Evolutionary conservation across 2,797 vertebrate species (phyloP).

Genomic region (Hoplostethus mediterraneus): DNA sequence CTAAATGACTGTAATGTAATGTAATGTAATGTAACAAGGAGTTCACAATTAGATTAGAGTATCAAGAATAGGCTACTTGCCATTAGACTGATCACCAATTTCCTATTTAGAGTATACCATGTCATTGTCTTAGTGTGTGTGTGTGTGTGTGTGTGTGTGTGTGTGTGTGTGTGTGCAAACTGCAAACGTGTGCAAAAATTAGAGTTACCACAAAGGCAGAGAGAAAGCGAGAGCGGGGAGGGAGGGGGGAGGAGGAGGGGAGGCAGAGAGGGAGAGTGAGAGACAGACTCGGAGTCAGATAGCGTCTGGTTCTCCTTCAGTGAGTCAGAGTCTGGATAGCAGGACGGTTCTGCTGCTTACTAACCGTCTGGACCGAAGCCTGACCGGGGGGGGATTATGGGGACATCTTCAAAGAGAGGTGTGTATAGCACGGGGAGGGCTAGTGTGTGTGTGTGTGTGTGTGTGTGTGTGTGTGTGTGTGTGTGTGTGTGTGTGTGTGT

Average conservation of each 20-base stretch:
- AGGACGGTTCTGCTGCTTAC: conserved; percentile 45
- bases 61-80: background rate
- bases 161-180: background rate
- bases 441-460: conserved; percentile 15
- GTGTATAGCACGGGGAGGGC: conserved; percentile 44
- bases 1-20: too few species aligned
- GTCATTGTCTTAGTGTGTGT: background rate
- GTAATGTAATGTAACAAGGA: too few species aligned
- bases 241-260: background rate
- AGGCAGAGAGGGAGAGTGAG: conserved; percentile 19
- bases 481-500: conserved; percentile 9
- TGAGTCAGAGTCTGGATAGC: conserved; percentile 62
- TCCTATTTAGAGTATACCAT: too few species aligned
- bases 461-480: background rate
- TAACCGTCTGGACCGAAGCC: conserved; percentile 63
- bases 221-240: conserved; percentile 11
- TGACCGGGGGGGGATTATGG: conserved; percentile 65
- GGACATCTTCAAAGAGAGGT: conserved; percentile 76
- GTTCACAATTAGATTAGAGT: background rate
- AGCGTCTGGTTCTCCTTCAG: conserved; percentile 69
- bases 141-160: conserved; percentile 25
- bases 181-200: conserved; percentile 34
- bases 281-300: conserved; percentile 43
- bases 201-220: conserved; percentile 8
- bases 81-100: too few species aligned